phyloP scores from a whole-genome alignment of 2,888 invertebrate species.

The Cheilosia variabilis region DNA sequence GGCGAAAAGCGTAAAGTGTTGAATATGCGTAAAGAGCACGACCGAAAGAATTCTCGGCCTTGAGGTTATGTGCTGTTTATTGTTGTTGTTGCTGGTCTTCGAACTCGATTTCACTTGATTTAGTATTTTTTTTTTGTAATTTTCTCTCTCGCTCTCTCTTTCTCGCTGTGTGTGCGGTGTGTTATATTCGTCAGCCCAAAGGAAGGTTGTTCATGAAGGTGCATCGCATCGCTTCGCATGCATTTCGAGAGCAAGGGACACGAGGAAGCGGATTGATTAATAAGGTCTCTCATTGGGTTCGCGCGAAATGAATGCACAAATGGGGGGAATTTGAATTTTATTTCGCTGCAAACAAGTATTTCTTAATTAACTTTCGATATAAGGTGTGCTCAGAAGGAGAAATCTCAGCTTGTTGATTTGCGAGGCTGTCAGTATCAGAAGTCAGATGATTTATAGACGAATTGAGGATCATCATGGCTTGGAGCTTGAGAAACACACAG shows the following conservation, averaged over 20 bases:
- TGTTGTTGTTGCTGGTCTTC: conserved; percentile 47
- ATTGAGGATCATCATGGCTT: conserved; percentile 27
- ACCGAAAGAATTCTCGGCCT: conserved; percentile 71
- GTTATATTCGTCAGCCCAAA: conserved; percentile 23
- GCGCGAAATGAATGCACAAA: conserved; percentile 62
- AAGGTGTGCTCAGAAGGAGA: conserved; percentile 37
- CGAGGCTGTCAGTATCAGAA: not conserved
- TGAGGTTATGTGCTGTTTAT: conserved; percentile 58
- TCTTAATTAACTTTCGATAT: conserved; percentile 69
- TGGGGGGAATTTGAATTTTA: conserved; percentile 34
- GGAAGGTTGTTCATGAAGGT: conserved; percentile 67
- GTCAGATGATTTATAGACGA: conserved; percentile 23
- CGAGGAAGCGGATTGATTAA: conserved; percentile 42
- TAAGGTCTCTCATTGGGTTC: conserved; percentile 65
- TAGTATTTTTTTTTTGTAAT: conserved; percentile 7
- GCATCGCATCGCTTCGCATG: conserved; percentile 42
- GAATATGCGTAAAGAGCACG: conserved; percentile 73
- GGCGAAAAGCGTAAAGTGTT: conserved; percentile 53
- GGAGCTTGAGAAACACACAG: conserved; percentile 17
- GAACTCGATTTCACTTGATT: conserved; percentile 72
- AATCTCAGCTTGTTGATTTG: conserved; percentile 36
- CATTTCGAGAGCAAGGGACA: conserved; percentile 10
- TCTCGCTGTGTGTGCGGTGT: not conserved
- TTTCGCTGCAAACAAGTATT: conserved; percentile 64
- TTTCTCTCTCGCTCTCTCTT: not conserved